These are phyloP conservation scores for Arremon brunneinucha DNA, from an alignment of 2,797 vertebrate species.

Conservation along the genomic window DNA sequence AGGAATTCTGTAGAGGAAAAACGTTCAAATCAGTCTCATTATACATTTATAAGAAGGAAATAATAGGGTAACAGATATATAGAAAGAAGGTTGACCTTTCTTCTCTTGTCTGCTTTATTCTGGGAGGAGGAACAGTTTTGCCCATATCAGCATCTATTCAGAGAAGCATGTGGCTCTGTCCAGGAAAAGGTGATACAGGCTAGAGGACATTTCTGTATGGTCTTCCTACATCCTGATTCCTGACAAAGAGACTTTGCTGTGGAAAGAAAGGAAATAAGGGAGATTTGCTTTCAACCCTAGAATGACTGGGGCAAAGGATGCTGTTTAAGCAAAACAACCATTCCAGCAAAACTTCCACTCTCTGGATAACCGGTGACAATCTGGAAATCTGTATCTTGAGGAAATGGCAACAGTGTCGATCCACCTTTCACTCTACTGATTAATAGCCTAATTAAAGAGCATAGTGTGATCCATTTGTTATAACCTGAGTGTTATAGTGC, in stretches of 20 bases:
- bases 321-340: not conserved
- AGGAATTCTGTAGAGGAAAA: not conserved
- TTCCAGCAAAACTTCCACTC: not conserved
- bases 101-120: not conserved
- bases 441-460: slow-evolving; percentile 34
- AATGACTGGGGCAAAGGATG: not conserved
- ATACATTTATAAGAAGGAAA: not conserved
- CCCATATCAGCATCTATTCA: not conserved
- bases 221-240: not conserved
- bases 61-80: not conserved
- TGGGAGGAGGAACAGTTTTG: not conserved
- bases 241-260: not conserved
- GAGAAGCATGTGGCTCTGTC: not conserved
- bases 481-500: not conserved
- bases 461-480: slow-evolving; percentile 16
- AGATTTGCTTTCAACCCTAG: not conserved
- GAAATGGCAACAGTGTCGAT: slow-evolving; percentile 9
- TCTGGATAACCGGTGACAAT: not conserved
- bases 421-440: slow-evolving; percentile 14
- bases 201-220: not conserved
- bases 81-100: not conserved
- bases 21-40: not conserved
- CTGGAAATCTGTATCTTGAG: slow-evolving; percentile 7
- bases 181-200: not conserved
- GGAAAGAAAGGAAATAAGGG: not conserved